phyloP scores from a whole-genome alignment of 2,797 vertebrate species.

The Tadarida brasiliensis region DNA sequence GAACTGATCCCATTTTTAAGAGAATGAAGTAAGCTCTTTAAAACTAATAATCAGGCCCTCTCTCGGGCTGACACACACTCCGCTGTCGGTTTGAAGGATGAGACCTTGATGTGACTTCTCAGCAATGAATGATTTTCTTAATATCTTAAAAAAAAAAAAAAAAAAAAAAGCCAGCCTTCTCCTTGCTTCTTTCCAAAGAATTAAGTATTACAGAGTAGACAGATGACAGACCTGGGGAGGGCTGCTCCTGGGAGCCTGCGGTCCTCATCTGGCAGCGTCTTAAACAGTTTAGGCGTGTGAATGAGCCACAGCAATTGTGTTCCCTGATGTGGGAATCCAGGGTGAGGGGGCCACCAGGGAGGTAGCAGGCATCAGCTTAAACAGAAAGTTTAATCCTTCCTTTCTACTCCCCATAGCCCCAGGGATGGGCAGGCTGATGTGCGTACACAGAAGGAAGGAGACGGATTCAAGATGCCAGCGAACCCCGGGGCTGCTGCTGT shows the following conservation, averaged over 20 bases:
- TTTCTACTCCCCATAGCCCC: background rate
- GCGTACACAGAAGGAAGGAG: background rate
- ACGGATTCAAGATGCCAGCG: background rate
- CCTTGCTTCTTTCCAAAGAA: constrained; percentile 61
- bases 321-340: background rate
- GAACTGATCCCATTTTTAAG: constrained; percentile 81
- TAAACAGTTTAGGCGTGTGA: background rate
- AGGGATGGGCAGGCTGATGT: background rate
- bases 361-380: background rate
- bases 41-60: constrained; percentile 79
- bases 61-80: constrained; percentile 64
- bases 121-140: constrained; percentile 78
- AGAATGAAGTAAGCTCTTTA: constrained; percentile 81
- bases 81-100: constrained; percentile 78
- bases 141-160: constrained; percentile 56
- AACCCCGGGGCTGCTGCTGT: background rate
- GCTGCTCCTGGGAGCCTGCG: background rate
- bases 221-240: constrained; percentile 2
- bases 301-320: background rate
- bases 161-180: background rate
- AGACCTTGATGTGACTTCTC: constrained; percentile 75
- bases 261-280: background rate
- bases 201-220: constrained; percentile 61
- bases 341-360: background rate
- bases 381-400: background rate